Conservation (phyloP, 1,140 invertebrate species). For the Drosophila jambulina region DNA sequence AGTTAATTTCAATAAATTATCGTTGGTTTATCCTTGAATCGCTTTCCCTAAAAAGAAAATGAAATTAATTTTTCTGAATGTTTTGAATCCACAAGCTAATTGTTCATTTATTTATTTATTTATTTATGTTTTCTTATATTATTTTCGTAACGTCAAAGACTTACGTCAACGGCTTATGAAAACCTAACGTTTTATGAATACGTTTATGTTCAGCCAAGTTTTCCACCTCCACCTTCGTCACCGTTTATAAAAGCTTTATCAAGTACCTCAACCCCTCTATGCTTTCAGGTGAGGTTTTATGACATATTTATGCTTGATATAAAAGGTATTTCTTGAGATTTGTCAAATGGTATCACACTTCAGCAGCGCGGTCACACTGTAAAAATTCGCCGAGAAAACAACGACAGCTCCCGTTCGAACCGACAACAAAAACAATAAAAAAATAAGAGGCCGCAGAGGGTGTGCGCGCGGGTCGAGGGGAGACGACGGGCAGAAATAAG, state of each 20-base stretch:
- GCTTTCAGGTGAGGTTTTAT: not conserved
- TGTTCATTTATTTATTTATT: no score
- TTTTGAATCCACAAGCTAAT: no score
- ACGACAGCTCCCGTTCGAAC: slow-evolving; percentile 32
- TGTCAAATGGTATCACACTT: not conserved
- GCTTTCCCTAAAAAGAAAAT: no score
- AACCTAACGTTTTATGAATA: not conserved
- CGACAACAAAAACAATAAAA: slow-evolving; percentile 31
- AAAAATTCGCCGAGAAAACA: slow-evolving; percentile 57
- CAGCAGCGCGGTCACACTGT: not conserved
- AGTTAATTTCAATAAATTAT: no score
- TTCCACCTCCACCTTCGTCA: no score
- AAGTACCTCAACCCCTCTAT: not conserved
- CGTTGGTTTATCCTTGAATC: no score
- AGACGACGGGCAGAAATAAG: slow-evolving; percentile 12
- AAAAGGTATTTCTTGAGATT: not conserved
- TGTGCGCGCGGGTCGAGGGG: slow-evolving; percentile 6
- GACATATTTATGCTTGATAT: not conserved
- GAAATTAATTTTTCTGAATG: no score
- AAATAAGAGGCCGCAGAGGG: not conserved
- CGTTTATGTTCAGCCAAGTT: not conserved
- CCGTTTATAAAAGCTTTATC: not conserved
- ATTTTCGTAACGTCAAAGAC: no score
- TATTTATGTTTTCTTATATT: not conserved
- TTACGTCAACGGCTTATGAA: not conserved